Evolutionary conservation across 2,888 invertebrate species (phyloP), one percentile per base, ranked within the genome.

Genomic region (Dasypogon diadema): DNA sequence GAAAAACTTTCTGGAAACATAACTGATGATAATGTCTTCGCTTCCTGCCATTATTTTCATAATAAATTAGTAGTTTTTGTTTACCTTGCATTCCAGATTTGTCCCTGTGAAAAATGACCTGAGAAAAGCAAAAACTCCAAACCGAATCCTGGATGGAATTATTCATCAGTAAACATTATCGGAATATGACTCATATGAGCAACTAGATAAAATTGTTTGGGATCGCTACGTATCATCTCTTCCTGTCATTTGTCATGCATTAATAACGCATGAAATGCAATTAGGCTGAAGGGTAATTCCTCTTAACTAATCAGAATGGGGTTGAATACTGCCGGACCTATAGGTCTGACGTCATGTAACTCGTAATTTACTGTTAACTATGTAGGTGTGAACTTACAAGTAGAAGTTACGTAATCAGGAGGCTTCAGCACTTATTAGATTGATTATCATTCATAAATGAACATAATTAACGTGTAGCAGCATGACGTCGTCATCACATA

Each of bases 401-500:
- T 18, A 30, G 16, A 54, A 54, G 70, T 34, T 30, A 54, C 51
- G 34, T 54, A 30, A 54, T 18, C 51, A 34, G 54, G 34, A 16
- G 16, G 51, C 34, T 22, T 34, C 48, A 54, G n/a, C 70, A 30
- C 21, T 70, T 54, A 70, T 70, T 70, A 18, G 54, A 70, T 70
- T 70, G 70, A 70, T 70, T 70, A 70, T 70, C 51, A 34, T 70
- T 70, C 54, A 51, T 54, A 70, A 30, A 16, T 21, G 70, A 26
- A 54, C 34, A 70, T 70, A 70, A 51, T 70, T 51, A 70, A 54
- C 51, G 34, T 30, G 34, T 70, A n/a, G n/a, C n/a, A n/a, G n/a
- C n/a, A 54, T 70, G 21, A 21, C 54, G 10, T 30, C 30, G 54
- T 51, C 70, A 54, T 37, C 70, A 54, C 21, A 54, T 70, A 34